A percentile compares a stretch with the other conserved stretches of the same genome.
phyloP scores from a whole-genome alignment of 2,797 vertebrate genomes.

The Triplophysa yarkandensis region DNA sequence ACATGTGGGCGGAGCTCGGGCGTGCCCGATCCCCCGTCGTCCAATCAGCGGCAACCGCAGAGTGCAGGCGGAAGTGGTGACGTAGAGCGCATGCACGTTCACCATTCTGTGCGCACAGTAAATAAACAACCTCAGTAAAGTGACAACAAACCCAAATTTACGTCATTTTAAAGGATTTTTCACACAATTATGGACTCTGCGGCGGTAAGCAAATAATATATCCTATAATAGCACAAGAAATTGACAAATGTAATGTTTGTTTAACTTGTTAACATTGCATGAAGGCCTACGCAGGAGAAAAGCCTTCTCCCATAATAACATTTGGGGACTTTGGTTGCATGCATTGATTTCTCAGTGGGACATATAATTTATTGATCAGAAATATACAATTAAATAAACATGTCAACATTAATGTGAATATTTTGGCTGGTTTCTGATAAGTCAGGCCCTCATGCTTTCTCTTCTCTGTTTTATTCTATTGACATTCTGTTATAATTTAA shows the following conservation, averaged over 20 bases:
- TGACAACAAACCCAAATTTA: constrained; percentile 19
- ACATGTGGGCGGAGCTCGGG: neutral
- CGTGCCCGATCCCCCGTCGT: neutral
- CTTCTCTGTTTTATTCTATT: constrained; percentile 55
- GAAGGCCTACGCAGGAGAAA: constrained; percentile 20
- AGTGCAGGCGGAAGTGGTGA: constrained; percentile 1
- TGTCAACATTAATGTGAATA: too few relatives aligned
- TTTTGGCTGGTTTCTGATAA: neutral
- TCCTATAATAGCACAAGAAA: too few relatives aligned
- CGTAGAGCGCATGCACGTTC: neutral
- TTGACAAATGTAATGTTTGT: neutral
- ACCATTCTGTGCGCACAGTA: constrained; percentile 36
- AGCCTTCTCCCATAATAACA: constrained; percentile 1
- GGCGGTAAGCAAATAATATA: constrained; percentile 24
- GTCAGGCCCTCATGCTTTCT: neutral
- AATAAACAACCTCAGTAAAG: constrained; percentile 36
- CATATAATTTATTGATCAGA: too few relatives aligned
- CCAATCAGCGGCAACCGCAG: constrained; percentile 22
- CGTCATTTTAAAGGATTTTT: neutral
- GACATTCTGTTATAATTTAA: constrained; percentile 63
- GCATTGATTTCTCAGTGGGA: too few relatives aligned
- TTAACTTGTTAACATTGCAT: neutral
- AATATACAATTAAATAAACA: neutral
- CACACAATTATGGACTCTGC: constrained; percentile 23
- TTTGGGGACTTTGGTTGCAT: neutral